Conservation (phyloP, 2,888 invertebrate genomes). For the Polia nebulosa region DNA sequence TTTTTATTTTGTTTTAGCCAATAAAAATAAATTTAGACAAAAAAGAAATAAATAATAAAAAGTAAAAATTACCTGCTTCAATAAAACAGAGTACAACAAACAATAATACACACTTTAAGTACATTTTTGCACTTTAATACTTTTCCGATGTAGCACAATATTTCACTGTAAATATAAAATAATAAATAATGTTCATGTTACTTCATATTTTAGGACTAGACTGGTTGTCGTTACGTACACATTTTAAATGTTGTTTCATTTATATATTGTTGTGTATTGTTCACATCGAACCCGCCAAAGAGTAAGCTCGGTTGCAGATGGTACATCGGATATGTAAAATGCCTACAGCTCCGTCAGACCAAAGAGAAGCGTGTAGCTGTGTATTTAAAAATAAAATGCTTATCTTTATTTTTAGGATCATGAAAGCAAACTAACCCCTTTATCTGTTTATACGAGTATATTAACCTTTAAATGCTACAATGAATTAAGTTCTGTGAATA, state of each 20-base stretch:
- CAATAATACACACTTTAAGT: constrained; percentile 76
- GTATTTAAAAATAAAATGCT: too few species aligned
- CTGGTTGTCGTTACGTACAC: constrained; percentile 64
- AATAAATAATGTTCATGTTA: constrained; percentile 64
- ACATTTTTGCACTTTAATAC: constrained; percentile 74
- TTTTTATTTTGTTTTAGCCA: too few species aligned
- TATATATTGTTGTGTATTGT: constrained; percentile 41
- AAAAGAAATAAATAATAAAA: not conserved
- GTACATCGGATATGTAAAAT: constrained; percentile 6
- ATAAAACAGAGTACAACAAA: constrained; percentile 73
- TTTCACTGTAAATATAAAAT: constrained; percentile 43
- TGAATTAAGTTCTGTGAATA: too few species aligned
- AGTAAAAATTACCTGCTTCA: constrained; percentile 77
- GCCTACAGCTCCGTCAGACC: constrained; percentile 19
- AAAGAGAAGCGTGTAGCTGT: not conserved
- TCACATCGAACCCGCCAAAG: constrained; percentile 55
- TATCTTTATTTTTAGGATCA: too few species aligned
- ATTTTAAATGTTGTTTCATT: constrained; percentile 67
- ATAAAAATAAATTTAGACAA: not conserved
- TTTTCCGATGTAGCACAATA: constrained; percentile 41
- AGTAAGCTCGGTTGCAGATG: constrained; percentile 40
- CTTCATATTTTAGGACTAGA: constrained; percentile 69
- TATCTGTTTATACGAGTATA: too few species aligned
- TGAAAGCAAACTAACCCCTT: too few species aligned
- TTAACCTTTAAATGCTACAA: too few species aligned